Evolutionary conservation across 2,888 invertebrate species (phyloP), one percentile per base, ranked within the genome.

Genomic region (Liodrosophila aerea): DNA sequence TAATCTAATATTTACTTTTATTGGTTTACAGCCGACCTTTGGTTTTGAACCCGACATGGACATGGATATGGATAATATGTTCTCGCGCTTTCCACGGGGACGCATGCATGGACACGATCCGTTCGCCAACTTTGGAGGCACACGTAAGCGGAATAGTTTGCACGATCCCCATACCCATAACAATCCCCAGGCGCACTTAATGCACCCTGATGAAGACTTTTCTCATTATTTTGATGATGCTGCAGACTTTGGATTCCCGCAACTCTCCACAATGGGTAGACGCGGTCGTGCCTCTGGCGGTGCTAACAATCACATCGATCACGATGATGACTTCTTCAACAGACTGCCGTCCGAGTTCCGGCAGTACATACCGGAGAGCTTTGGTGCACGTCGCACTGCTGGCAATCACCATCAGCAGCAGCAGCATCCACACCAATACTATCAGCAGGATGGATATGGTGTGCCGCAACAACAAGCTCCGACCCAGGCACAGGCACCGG

Each of bases 331-430:
- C 61, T 89, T 90, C 72, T 90, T 90, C 31, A 87, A 89, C 65
- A 83, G 89, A 59, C 72, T 90, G 63, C 90, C 90, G 47, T 84
- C 88, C n/a, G 89, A 90, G 74, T 90, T 90, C 62, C 80, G 90
- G 13, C 89, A 89, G 49, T 89, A 89, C 46, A 89, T 90, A 70
- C 90, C 90, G 9, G 90, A 89, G 22, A 63, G 78, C 18, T 90
- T 90, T 65, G 87, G 86, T 1, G 75, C 87, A 18, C 78, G 88
- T 29, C 87, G 89, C 4, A 54, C 65, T 33, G 71, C 61, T 61
- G 51, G 63, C 11, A 31, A 29, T 12, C 44, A 30, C 12, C 60
- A 40, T 4, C 70, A 73, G 37, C 57, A 43, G 22, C 57, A 37
- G 12, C 45, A 34, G 8, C 58, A 64, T 12, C 67, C 54, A 57